Conservation (phyloP, 53 echinoderm and acorn worm species). For the Actinopyga echinites region DNA sequence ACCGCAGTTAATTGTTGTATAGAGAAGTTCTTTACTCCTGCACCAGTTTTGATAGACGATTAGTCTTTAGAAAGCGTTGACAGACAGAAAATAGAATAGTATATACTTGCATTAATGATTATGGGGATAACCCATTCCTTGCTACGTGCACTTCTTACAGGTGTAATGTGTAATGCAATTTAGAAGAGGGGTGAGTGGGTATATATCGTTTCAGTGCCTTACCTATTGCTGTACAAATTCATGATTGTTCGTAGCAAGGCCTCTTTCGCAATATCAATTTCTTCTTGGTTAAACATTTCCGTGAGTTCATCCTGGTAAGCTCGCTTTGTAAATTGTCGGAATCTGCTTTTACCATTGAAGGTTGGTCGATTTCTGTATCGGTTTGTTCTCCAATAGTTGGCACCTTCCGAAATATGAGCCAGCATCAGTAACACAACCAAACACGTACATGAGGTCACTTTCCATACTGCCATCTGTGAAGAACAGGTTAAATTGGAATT, state of each 20-base stretch:
- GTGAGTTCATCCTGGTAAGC: slow-evolving; percentile 3
- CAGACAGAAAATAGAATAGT: too few species aligned
- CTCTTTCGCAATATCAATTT: slow-evolving; percentile 16
- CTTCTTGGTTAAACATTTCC: slow-evolving; percentile 2
- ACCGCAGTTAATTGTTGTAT: too few species aligned
- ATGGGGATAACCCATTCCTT: too few species aligned
- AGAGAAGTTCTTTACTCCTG: too few species aligned
- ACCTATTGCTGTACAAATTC: slow-evolving; percentile 27
- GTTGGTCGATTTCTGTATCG: background rate
- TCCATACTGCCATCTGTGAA: slow-evolving; percentile 24
- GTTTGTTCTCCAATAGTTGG: background rate
- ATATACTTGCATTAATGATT: too few species aligned
- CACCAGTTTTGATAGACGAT: too few species aligned
- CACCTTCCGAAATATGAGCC: slow-evolving; percentile 13
- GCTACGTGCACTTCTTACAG: too few species aligned
- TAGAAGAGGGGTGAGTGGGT: too few species aligned
- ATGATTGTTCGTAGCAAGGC: slow-evolving; percentile 27
- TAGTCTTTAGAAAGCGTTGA: too few species aligned
- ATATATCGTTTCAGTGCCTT: background rate
- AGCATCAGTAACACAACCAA: background rate
- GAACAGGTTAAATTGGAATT: background rate
- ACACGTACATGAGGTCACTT: background rate
- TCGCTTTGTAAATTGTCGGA: background rate
- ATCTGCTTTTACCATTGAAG: background rate
- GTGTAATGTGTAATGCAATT: too few species aligned